A percentile compares a stretch with the other conserved stretches of the same genome.
Conservation (phyloP, 2,113 vertebrate species). For the Acrocephalus arundinaceus region DNA sequence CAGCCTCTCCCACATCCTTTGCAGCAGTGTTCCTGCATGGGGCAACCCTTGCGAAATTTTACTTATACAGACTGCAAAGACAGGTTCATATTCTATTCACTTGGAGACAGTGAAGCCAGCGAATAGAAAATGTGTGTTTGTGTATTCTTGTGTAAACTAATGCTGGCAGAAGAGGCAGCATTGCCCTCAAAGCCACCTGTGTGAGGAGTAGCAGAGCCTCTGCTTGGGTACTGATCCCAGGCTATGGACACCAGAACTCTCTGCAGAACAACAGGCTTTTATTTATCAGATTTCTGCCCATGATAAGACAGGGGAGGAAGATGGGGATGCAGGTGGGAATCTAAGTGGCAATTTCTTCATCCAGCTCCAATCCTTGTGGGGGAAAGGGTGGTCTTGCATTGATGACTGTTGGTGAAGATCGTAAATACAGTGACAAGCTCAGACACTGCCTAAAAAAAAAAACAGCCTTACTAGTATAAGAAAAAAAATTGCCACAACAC, state of each 20-base stretch:
- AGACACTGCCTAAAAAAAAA: background rate
- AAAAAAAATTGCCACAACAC: background rate
- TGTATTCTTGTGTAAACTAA: background rate
- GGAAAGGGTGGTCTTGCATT: background rate
- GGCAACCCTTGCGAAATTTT: background rate
- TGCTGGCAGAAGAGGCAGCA: background rate
- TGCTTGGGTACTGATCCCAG: background rate
- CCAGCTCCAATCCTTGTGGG: background rate
- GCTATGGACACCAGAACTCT: background rate
- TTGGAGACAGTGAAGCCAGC: background rate
- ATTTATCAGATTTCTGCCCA: background rate
- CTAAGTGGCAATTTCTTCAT: background rate
- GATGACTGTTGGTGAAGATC: background rate
- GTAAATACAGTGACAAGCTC: background rate
- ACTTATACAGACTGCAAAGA: accelerated
- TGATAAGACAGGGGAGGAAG: background rate
- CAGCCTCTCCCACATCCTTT: background rate
- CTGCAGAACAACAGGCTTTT: background rate
- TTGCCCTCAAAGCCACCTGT: background rate
- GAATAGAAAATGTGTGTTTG: background rate
- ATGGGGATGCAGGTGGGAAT: background rate
- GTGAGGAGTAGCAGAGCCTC: background rate
- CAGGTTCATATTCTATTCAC: background rate
- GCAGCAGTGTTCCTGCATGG: background rate
- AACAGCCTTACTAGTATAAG: background rate